Evolutionary conservation across 2,113 vertebrate genomes (phyloP), one percentile per base, ranked within the genome.

Genomic region (Corvus moneduloides): DNA sequence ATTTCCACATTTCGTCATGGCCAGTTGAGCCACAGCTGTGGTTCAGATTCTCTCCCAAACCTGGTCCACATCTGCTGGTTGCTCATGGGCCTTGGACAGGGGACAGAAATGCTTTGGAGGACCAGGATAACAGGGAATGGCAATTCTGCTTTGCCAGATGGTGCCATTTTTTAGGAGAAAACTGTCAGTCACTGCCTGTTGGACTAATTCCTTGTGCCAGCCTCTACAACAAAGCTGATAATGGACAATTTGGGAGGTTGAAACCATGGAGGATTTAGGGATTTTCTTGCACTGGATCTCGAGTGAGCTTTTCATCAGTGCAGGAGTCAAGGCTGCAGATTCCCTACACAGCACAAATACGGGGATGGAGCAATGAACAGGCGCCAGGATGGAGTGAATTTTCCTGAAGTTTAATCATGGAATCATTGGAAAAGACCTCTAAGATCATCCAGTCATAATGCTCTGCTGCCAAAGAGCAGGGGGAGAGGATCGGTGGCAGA

Each of bases 171-270:
- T 90, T 61, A 67, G 30, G 87, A 84, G 77, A 67, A 89, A 78
- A n/a, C 84, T 84, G 89, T 80, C 89, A 78, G 32, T 89, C 84
- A 63, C 33, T 95, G 95, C 69, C 55, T 91, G 30, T 93, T 95
- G 89, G 61, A 77, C 46, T 48, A 20, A 58, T 37, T 80, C 46
- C 51, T 91, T 67, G 24, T 81, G 73, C 87, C 89, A 93, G 27
- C 55, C 23, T 21, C 71, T 44, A 11, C 39, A 67, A 72, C 39
- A 61, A 81, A 89, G 64, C 84, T 87, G 69, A 78, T 84, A 35
- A 4, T 26, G 64, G 62, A 35, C 2, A 3, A 43, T 59, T 67
- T 58, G 69, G 37, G 74, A 92, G 33, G 16, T 39, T 75, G 85
- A 67, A 92, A 22, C 18, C 58, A 11, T 5, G 27, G 44, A 52